These are phyloP conservation scores for Isurus oxyrinchus DNA, from an alignment of 2,113 vertebrate genomes.

Conservation along the genomic window DNA sequence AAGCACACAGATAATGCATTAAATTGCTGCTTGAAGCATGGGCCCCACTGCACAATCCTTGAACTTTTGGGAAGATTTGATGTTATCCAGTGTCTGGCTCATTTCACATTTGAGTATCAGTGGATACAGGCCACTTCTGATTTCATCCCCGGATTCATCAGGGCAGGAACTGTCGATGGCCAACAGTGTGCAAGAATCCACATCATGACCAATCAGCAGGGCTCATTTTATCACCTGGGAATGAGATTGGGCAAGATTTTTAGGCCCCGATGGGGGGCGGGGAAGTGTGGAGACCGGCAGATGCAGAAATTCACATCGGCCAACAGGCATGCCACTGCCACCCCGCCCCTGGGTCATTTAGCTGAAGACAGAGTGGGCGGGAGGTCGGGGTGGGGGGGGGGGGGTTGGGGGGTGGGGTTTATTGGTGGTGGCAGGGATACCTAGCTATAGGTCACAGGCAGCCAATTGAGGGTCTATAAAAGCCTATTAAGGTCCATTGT, in stretches of 20 bases:
- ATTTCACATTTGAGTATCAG: neutral
- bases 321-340: no score
- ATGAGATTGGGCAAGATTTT: neutral
- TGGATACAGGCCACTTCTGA: neutral
- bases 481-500: no score
- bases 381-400: no score
- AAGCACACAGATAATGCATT: neutral
- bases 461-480: no score
- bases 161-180: neutral
- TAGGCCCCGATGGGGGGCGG: no score
- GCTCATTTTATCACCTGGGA: neutral
- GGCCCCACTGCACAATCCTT: neutral
- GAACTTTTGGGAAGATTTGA: neutral
- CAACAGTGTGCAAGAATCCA: neutral
- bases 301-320: no score
- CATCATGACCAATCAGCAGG: neutral
- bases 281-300: no score
- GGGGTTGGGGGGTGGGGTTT: no score
- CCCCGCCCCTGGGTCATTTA: no score
- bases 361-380: no score
- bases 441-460: no score
- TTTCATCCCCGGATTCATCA: neutral
- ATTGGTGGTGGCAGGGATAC: no score
- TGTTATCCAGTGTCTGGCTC: neutral
- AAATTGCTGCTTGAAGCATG: neutral